Conservation (phyloP, 2,888 invertebrate species). For the Biston betularia region DNA sequence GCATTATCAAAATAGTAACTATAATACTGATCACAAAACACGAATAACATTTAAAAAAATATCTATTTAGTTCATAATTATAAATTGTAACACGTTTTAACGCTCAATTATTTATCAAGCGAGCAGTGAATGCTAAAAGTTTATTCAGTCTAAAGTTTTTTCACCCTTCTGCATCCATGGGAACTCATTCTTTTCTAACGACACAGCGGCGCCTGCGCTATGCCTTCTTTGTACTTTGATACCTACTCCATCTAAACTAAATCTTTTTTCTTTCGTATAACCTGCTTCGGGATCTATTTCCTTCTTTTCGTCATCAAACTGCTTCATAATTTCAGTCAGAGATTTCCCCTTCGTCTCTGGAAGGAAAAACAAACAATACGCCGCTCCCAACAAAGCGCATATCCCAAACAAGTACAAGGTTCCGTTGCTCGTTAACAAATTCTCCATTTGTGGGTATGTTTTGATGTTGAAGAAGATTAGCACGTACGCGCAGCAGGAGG, state of each 20-base stretch:
- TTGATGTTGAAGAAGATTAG: constrained; percentile 90
- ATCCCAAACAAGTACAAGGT: constrained; percentile 88
- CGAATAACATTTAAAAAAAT: constrained; percentile 45
- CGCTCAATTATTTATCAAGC: constrained; percentile 56
- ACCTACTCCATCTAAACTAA: constrained; percentile 60
- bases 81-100: constrained; percentile 35
- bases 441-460: constrained; percentile 88
- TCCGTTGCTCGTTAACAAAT: constrained; percentile 85
- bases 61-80: constrained; percentile 47
- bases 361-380: constrained; percentile 87
- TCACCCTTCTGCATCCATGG: constrained; percentile 61
- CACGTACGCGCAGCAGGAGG: constrained; percentile 89
- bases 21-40: constrained; percentile 76
- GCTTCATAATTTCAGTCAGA: constrained; percentile 88
- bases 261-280: constrained; percentile 58
- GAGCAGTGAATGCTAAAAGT: constrained; percentile 43
- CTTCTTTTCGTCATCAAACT: constrained; percentile 82
- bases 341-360: constrained; percentile 90
- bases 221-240: constrained; percentile 70
- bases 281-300: constrained; percentile 71
- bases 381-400: constrained; percentile 86
- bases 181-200: constrained; percentile 70
- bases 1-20: constrained; percentile 50
- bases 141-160: constrained; percentile 50
- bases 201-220: constrained; percentile 74